Conservation (phyloP, 2,113 vertebrate genomes). For the Salvelinus alpinus region DNA sequence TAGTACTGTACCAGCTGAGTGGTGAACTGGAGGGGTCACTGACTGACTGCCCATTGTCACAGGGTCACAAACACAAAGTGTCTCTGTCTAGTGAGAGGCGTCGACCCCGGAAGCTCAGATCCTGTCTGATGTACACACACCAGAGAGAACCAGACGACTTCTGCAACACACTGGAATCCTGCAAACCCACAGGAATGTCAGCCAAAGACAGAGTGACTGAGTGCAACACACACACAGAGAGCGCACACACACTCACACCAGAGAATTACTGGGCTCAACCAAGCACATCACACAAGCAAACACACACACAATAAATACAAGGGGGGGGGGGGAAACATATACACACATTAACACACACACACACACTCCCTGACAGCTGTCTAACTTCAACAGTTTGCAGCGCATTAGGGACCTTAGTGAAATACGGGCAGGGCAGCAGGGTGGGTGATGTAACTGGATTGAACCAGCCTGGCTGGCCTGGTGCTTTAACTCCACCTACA, state of each 20-base stretch:
- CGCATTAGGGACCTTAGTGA: neutral
- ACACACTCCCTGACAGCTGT: conserved; percentile 27
- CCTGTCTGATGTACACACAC: neutral
- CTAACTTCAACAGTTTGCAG: conserved; percentile 2
- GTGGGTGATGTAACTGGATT: conserved; percentile 31
- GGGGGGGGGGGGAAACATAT: neutral
- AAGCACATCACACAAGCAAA: neutral
- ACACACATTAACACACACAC: neutral
- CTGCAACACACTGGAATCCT: too few species aligned
- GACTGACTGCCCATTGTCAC: conserved; percentile 27
- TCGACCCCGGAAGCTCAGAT: neutral
- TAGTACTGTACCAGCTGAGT: conserved; percentile 44
- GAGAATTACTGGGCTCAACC: neutral
- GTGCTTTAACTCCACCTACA: conserved; percentile 24
- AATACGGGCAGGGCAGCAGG: neutral
- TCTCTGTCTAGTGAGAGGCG: conserved; percentile 9
- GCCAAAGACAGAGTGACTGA: too few species aligned
- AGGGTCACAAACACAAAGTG: conserved; percentile 24
- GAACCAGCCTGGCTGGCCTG: neutral
- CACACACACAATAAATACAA: conserved; percentile 11
- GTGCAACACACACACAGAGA: too few species aligned
- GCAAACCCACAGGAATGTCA: too few species aligned
- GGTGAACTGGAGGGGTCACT: neutral
- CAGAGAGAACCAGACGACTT: too few species aligned
- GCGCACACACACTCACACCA: neutral